Evolutionary conservation across 64 coral and sea anemone species (phyloP), one percentile per base, ranked within the genome.

Genomic region (Orbicella faveolata): DNA sequence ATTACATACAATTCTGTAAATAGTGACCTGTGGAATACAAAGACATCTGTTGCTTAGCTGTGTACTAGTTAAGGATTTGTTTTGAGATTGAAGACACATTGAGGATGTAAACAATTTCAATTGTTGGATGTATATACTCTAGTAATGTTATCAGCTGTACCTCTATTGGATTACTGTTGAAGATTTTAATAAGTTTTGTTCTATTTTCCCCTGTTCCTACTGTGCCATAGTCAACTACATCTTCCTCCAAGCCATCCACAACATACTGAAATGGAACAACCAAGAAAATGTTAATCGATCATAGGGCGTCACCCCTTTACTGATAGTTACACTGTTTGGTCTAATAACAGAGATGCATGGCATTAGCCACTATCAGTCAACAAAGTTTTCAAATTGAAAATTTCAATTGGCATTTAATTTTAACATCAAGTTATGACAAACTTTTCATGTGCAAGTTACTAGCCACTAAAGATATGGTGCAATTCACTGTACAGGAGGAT

Each of bases 181-280:
- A 72, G 57, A 98, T 88, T 95, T 88, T 88, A 4, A 95, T 72
- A 26, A 93, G 19, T 88, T 98, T 98, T 25, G 90, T 88, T 89
- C 88, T 93, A 63, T 95, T 98, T 61, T 98, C 90, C 33, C 61
- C 79, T 23, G 91, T 95, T 74, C 93, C 96, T 21, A 95, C 93
- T 54, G 94, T 93, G 20, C 96, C 96, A 95, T 95, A 95, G 81
- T 98, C 88, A 77, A 98, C 91, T 33, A 93, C 91, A 17, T 93
- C 88, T 90, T 98, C 96, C 66, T 83, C 88, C 70, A 93, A 76
- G 79, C 94, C 83, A 91, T 91, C 91, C 19, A 90, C 79, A 59
- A 80, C 87, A 95, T 93, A 98, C 96, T 94, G 75, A 59, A 75
- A 75, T 4, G 13, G n/a, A 76, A 78, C 23, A 48, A 78, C 78